These are phyloP conservation scores for Megaceryle maxima DNA, from an alignment of 2,113 vertebrate genomes.

Conservation along the genomic window DNA sequence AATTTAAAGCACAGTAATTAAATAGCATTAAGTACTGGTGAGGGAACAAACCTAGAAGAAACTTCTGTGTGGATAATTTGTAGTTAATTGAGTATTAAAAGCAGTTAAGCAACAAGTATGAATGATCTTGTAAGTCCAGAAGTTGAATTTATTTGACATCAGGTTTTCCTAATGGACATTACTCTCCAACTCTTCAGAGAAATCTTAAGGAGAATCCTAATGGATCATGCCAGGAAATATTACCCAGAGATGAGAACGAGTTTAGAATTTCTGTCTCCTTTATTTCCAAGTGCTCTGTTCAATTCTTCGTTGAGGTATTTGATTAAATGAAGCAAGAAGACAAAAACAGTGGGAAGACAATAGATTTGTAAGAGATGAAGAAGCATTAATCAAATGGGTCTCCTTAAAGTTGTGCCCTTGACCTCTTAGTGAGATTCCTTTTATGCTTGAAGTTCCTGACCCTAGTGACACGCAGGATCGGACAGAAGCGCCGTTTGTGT, in stretches of 20 bases:
- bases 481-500: background rate
- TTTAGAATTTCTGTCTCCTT: background rate
- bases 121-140: background rate
- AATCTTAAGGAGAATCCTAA: background rate
- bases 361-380: background rate
- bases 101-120: background rate
- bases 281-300: background rate
- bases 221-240: background rate
- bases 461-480: background rate
- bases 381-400: background rate
- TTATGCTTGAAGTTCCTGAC: background rate
- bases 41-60: background rate
- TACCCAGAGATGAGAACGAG: background rate
- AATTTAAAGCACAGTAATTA: background rate
- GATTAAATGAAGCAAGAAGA: background rate
- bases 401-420: background rate
- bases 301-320: background rate
- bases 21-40: background rate
- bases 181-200: background rate
- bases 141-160: background rate
- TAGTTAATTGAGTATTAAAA: background rate
- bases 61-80: background rate
- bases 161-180: background rate
- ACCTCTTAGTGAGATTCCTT: background rate
- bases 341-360: background rate